A percentile compares a stretch with the other conserved stretches of the same genome.
Conservation (phyloP, 2,113 vertebrate genomes). For the Chinchilla lanigera region DNA sequence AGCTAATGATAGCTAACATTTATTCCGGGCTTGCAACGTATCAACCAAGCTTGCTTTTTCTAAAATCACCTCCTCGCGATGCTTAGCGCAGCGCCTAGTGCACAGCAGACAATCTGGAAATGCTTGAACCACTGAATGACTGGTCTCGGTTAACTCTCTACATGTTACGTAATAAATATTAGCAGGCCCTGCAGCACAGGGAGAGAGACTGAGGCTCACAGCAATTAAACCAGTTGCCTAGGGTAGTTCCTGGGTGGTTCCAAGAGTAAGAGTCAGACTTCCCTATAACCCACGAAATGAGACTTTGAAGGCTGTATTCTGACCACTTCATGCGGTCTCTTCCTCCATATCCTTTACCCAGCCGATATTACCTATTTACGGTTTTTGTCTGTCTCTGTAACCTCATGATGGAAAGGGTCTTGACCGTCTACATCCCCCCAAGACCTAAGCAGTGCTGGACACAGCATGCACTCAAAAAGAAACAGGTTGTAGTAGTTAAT, state of each 20-base stretch:
- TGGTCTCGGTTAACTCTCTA: neutral
- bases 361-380: neutral
- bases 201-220: constrained; percentile 2
- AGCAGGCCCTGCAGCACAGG: neutral
- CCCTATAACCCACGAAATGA: constrained; percentile 19
- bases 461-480: neutral
- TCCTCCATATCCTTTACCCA: neutral
- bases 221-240: neutral
- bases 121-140: neutral
- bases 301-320: neutral
- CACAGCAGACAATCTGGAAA: neutral
- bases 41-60: constrained; percentile 33
- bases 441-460: neutral
- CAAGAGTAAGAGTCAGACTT: neutral
- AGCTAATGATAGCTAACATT: constrained; percentile 53
- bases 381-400: neutral
- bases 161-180: neutral
- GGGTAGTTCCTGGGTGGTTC: neutral
- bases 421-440: neutral
- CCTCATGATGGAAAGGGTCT: neutral
- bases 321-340: neutral
- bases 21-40: neutral
- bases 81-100: neutral
- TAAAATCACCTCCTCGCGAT: constrained; percentile 54
- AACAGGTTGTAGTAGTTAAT: neutral